These are phyloP conservation scores for Aptenodytes patagonicus DNA, from an alignment of 2,113 vertebrate species.

Conservation along the genomic window DNA sequence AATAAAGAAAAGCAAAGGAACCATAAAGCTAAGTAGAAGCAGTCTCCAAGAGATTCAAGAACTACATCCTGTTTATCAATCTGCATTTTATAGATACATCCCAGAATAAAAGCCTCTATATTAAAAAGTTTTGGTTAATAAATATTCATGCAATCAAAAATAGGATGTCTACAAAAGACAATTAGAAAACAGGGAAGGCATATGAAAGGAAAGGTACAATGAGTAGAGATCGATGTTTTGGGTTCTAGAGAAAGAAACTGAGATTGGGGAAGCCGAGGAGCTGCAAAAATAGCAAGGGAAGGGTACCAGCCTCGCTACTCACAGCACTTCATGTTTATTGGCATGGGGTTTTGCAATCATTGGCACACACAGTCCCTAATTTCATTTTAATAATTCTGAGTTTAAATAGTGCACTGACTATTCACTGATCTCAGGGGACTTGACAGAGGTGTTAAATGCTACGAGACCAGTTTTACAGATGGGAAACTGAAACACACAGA, in stretches of 20 bases:
- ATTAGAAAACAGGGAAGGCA: neutral
- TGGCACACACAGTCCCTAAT: neutral
- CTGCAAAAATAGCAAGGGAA: neutral
- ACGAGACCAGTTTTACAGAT: neutral
- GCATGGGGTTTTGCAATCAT: neutral
- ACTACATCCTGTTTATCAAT: neutral
- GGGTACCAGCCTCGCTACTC: neutral
- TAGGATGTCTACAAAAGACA: neutral
- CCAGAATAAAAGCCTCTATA: neutral
- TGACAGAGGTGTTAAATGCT: neutral
- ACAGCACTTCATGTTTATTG: neutral
- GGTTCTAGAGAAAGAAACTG: neutral
- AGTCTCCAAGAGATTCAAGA: neutral
- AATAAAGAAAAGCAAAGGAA: neutral
- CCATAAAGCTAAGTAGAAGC: neutral
- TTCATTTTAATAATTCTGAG: neutral
- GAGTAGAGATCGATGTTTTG: neutral
- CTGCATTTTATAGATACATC: neutral
- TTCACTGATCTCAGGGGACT: neutral
- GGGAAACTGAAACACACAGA: neutral
- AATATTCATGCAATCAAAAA: neutral
- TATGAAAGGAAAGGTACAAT: neutral
- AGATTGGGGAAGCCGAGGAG: neutral
- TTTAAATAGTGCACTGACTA: neutral
- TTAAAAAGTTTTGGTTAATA: neutral